These are phyloP conservation scores for Pseudopipra pipra DNA, from an alignment of 2,113 vertebrate genomes.

Conservation along the genomic window DNA sequence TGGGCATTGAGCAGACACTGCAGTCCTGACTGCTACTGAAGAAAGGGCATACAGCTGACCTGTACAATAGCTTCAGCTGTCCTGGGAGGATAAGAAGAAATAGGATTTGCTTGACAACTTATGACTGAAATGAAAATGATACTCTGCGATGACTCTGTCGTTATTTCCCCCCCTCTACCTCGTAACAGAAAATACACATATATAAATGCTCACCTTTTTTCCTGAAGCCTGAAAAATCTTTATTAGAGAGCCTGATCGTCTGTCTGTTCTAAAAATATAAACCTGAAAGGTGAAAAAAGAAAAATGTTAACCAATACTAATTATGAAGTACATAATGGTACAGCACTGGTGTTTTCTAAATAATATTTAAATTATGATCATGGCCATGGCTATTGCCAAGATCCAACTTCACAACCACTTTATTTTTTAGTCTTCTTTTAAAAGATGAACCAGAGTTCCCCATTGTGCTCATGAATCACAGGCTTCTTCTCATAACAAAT, in stretches of 20 bases:
- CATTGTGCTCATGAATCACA: not conserved
- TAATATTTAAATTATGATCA: not conserved
- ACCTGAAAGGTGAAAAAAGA: constrained; percentile 76
- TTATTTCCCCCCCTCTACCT: not conserved
- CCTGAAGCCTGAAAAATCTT: constrained; percentile 94
- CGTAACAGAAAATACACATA: not conserved
- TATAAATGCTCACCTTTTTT: constrained; percentile 86
- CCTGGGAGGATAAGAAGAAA: not conserved
- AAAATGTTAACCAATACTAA: not conserved
- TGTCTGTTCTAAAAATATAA: constrained; percentile 95
- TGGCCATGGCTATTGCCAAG: not conserved
- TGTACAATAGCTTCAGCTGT: not conserved
- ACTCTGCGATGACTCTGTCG: not conserved
- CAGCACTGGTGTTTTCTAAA: not conserved
- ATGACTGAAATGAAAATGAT: not conserved
- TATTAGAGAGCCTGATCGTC: constrained; percentile 80
- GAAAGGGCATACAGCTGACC: not conserved
- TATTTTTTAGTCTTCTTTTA: not conserved
- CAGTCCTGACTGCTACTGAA: not conserved
- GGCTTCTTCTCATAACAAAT: not conserved
- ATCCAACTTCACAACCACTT: not conserved
- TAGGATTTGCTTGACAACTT: not conserved
- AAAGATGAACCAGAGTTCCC: not conserved
- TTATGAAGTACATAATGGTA: not conserved
- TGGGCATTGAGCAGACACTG: not conserved